Evolutionary conservation across 2,888 invertebrate genomes (phyloP), one percentile per base, ranked within the genome.

Genomic region (Napeogenes sylphis): DNA sequence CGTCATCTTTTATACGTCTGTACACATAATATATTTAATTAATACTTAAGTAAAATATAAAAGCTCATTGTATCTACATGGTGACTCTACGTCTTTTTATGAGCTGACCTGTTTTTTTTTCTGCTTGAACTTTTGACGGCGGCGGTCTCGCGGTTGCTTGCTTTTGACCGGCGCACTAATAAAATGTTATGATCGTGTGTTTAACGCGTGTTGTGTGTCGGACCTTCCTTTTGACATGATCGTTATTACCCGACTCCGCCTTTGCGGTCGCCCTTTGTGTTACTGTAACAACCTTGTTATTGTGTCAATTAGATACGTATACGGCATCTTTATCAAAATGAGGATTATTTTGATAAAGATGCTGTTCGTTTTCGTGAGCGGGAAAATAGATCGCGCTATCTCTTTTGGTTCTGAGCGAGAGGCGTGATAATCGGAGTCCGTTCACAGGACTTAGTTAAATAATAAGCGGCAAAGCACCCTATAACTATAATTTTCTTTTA

Each of bases 141-240:
- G 87, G 83, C 82, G 86, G 82, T 82, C 84, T 78, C 83, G 87
- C 87, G 88, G 87, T 85, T 85, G 88, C 87, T 85, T 89, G 88
- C 87, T 87, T 88, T 90, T 87, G 88, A 87, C 90, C 85, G 83
- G 80, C 79, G 83, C 85, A 87, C 90, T 88, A 90, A 90, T 90
- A 90, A 90, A 90, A 90, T 87, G 87, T 90, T 90, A 90, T 89
- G 87, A 87, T 87, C 85, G 90, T 90, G 84, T 90, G 90, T 88
- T 90, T 90, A 88, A 89, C 90, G 89, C 89, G 84, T 84, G 87
- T 86, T 85, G 82, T 87, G 83, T 84, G 90, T 87, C 89, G 90
- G 89, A 73, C 86, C 87, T 85, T 84, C 85, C 83, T 87, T 90
- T 89, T 88, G 89, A 90, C 89, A 88, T 84, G 85, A 86, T 88